phyloP scores from a whole-genome alignment of 2,888 invertebrate genomes.

The Augiades crinisus region DNA sequence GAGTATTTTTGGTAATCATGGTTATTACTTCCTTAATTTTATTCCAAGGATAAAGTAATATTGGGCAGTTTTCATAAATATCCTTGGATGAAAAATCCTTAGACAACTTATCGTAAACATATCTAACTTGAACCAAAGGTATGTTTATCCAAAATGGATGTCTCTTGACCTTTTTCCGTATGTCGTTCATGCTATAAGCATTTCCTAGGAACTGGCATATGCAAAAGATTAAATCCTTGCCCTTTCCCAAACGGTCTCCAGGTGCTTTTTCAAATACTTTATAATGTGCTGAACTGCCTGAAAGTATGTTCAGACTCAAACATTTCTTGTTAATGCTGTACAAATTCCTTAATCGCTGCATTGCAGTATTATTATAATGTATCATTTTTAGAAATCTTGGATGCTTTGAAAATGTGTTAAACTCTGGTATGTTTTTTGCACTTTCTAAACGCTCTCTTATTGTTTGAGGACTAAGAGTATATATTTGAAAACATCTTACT shows the following conservation, averaged over 20 bases:
- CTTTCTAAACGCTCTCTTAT: conserved; percentile 58
- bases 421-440: conserved; percentile 63
- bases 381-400: conserved; percentile 73
- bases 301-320: conserved; percentile 67
- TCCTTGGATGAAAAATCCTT: conserved; percentile 52
- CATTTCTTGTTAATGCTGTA: conserved; percentile 66
- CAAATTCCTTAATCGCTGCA: conserved; percentile 53
- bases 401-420: conserved; percentile 57
- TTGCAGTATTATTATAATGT: conserved; percentile 61
- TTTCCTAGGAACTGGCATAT: conserved; percentile 55
- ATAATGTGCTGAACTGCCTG: conserved; percentile 62
- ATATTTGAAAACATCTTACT: conserved; percentile 68
- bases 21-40: conserved; percentile 54
- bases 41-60: conserved; percentile 72
- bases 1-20: conserved; percentile 37
- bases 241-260: conserved; percentile 68
- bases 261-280: conserved; percentile 66
- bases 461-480: conserved; percentile 53
- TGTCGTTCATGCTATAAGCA: conserved; percentile 44
- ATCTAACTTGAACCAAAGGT: conserved; percentile 63
- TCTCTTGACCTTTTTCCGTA: conserved; percentile 53
- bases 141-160: conserved; percentile 74
- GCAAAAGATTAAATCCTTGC: conserved; percentile 67
- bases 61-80: conserved; percentile 65
- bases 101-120: conserved; percentile 56